A percentile compares a stretch with the other conserved stretches of the same genome.
phyloP scores from a whole-genome alignment of 2,888 invertebrate species.

The Zeuzera pyrina region DNA sequence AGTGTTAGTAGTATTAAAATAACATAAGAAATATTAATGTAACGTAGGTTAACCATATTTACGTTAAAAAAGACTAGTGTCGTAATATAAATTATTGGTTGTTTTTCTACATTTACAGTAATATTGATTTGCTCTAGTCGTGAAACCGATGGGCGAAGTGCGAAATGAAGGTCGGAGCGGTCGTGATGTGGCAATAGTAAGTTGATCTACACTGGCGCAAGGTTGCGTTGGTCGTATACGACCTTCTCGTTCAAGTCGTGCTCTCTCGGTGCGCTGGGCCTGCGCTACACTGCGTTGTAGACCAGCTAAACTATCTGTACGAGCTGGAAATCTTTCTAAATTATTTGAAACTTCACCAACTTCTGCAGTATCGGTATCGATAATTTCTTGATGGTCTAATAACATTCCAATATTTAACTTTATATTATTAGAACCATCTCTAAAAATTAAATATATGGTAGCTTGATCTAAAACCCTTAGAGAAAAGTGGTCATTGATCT shows the following conservation, averaged over 20 bases:
- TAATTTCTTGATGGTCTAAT: constrained; percentile 65
- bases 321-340: constrained; percentile 28
- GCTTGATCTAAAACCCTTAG: constrained; percentile 55
- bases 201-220: constrained; percentile 34
- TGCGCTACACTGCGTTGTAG: constrained; percentile 41
- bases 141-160: constrained; percentile 13
- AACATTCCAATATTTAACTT: constrained; percentile 63
- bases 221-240: constrained; percentile 28
- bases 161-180: constrained; percentile 31
- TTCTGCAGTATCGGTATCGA: constrained; percentile 50
- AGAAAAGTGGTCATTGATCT: constrained; percentile 60
- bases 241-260: constrained; percentile 33
- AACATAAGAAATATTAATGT: too few species aligned
- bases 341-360: constrained; percentile 37
- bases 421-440: constrained; percentile 49
- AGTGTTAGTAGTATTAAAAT: too few species aligned
- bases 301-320: constrained; percentile 46
- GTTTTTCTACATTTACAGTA: constrained; percentile 33
- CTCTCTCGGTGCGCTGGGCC: constrained; percentile 38
- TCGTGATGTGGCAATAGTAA: constrained; percentile 31
- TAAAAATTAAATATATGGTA: constrained; percentile 46
- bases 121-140: constrained; percentile 11
- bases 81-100: constrained; percentile 34
- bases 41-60: too few species aligned
- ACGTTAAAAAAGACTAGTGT: constrained; percentile 33